Conservation (phyloP, 1,140 invertebrate genomes). For the Tetragonula clypearis region DNA sequence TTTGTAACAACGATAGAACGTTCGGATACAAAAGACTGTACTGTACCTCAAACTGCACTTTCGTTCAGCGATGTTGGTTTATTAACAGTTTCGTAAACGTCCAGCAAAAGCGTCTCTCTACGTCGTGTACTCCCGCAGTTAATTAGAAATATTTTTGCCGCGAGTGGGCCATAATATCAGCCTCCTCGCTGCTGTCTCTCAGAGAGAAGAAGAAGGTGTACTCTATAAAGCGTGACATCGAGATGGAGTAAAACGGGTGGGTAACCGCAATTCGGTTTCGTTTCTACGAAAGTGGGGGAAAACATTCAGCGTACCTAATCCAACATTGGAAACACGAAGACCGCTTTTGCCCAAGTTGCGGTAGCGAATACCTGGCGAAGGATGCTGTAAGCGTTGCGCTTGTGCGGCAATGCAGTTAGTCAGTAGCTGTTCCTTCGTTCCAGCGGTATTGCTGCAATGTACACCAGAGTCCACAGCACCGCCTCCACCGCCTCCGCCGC, state of each 20-base stretch:
- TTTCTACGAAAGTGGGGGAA: slow-evolving; percentile 55
- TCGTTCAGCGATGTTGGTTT: background rate
- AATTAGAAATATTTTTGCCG: too few relatives aligned
- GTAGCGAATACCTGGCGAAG: slow-evolving; percentile 90
- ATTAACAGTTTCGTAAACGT: too few relatives aligned
- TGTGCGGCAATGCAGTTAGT: slow-evolving; percentile 79
- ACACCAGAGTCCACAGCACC: slow-evolving; percentile 75
- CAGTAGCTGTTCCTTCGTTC: slow-evolving; percentile 81
- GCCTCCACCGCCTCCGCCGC: slow-evolving; percentile 75
- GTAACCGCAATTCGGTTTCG: slow-evolving; percentile 30
- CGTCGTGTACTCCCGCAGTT: too few relatives aligned
- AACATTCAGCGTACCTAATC: slow-evolving; percentile 86
- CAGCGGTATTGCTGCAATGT: slow-evolving; percentile 76
- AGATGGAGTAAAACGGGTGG: slow-evolving; percentile 13
- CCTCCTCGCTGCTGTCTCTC: too few relatives aligned
- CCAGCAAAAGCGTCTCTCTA: too few relatives aligned
- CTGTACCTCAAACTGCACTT: too few relatives aligned
- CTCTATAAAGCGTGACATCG: background rate
- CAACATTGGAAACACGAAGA: slow-evolving; percentile 94
- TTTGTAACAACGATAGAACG: too few relatives aligned
- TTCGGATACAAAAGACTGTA: too few relatives aligned
- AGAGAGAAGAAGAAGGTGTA: background rate
- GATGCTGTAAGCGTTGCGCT: slow-evolving; percentile 81
- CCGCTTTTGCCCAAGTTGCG: slow-evolving; percentile 97
- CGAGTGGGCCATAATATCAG: too few relatives aligned